A percentile compares a stretch with the other conserved stretches of the same genome.
Evolutionary conservation across 2,888 invertebrate genomes (phyloP).

Genomic region (Heliconius charithonia): DNA sequence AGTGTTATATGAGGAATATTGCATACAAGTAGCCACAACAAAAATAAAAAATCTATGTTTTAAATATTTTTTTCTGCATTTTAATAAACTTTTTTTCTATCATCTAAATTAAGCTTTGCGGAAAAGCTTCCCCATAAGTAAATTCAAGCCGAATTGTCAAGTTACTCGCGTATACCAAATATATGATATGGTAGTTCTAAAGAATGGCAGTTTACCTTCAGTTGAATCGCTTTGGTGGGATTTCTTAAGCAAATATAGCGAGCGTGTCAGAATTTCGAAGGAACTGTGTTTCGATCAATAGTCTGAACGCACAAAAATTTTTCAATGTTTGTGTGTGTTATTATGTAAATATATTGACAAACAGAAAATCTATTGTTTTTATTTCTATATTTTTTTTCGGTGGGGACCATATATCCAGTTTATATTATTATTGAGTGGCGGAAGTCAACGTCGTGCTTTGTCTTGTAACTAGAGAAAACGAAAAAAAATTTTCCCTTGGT

Average conservation of each 20-base stretch:
- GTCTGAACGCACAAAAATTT: background rate
- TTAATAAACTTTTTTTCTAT: background rate
- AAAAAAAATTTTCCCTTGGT: too few species aligned
- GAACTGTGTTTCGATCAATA: conserved; percentile 18
- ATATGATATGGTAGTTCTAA: conserved; percentile 8
- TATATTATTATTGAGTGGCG: too few species aligned
- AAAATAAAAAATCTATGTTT: too few species aligned
- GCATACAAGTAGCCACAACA: too few species aligned
- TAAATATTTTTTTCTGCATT: background rate
- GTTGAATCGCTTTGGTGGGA: conserved; percentile 33
- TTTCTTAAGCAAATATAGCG: conserved; percentile 29
- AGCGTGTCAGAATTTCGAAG: conserved; percentile 30
- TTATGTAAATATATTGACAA: background rate
- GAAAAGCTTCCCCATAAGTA: background rate
- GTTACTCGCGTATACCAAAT: conserved; percentile 10
- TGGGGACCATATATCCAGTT: background rate
- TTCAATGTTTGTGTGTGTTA: background rate
- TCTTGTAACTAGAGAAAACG: too few species aligned
- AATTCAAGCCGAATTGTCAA: conserved; percentile 9
- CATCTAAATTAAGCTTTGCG: background rate
- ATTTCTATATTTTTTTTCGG: too few species aligned
- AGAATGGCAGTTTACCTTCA: conserved; percentile 30
- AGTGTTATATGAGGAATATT: too few species aligned
- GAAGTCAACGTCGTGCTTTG: too few species aligned
- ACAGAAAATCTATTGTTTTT: too few species aligned